Conservation (phyloP, 1,140 invertebrate genomes). For the Trigoniulus corallinus region DNA sequence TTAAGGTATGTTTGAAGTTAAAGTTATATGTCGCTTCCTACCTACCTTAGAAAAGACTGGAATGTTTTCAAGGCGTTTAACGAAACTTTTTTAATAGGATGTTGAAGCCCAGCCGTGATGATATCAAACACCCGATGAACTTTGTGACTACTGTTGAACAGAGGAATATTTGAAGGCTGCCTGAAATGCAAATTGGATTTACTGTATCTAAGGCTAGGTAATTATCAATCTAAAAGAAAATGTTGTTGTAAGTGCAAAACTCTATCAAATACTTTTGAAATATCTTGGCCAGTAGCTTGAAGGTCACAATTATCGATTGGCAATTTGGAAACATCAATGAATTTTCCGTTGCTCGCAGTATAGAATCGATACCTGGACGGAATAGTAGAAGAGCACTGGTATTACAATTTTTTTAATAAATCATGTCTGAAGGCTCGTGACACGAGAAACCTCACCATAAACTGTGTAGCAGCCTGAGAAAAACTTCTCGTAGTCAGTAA, state of each 20-base stretch:
- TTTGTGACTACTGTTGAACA: not conserved
- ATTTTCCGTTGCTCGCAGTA: no score
- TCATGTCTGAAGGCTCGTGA: no score
- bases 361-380: no score
- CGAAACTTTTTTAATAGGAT: not conserved
- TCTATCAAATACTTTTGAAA: not conserved
- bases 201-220: not conserved
- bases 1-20: not conserved
- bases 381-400: no score
- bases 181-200: not conserved
- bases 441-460: not conserved
- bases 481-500: not conserved
- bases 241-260: not conserved
- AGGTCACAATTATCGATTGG: no score
- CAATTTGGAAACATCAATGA: no score
- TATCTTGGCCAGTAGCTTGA: no score
- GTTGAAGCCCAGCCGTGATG: not conserved
- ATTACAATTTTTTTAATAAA: no score
- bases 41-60: not conserved
- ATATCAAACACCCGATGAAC: not conserved
- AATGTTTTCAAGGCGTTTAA: not conserved
- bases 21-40: not conserved
- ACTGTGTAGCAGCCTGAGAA: not conserved
- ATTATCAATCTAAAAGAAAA: not conserved
- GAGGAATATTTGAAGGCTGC: not conserved